Base-by-base conservation (phyloP, 2,113 vertebrate species). In the Mus spicilegus region DNA sequence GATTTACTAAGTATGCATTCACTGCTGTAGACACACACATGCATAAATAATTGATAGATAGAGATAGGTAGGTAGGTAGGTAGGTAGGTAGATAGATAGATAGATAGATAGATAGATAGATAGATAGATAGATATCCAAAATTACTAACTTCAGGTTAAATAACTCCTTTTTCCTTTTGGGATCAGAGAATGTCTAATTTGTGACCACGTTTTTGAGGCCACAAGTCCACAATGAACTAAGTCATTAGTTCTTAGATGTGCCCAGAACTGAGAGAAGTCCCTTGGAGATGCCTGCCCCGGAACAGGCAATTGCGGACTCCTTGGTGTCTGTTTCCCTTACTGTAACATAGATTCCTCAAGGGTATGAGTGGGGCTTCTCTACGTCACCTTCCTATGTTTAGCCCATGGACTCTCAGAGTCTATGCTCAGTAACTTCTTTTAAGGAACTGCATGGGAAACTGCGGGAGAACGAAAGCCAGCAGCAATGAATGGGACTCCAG, bases 1-100 rank as follows among this genome's bases (percentile, higher is more conserved):
- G 95, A 63, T 87, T 80, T 88, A 58, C 58, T 3, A 78, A 70
- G 8, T 77, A 58, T 51, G 76, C 93, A 93, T 77, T 91, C 69
- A 84, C 36, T 86, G n/a, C 10, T 90, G 5, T 67, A 4, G 24
- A 30, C 72, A 33, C 24, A 89, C 56, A 58, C 36, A 58, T 36
- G 56, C 11, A 81, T 36, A 58, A 30, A 54, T 7, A 49, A 61
- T 61, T 19, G 17, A 61, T 58, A 56, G 54, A 56, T 58, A 56
- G 54, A 56, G 54, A 56, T 56, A 56, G 12, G 14, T 56, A 56
- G 54, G 14, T 56, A 51, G 51, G 10, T 51, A 51, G 51, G 10
- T 51, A 51, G 51, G 5, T 54, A 54, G 51, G 10, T 54, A 54
- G 51, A 54, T 54, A 54, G 51, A 54, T 54, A 54, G 51, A 54